phyloP scores from a whole-genome alignment of 2,888 invertebrate genomes.

The Schizaphis graminum region DNA sequence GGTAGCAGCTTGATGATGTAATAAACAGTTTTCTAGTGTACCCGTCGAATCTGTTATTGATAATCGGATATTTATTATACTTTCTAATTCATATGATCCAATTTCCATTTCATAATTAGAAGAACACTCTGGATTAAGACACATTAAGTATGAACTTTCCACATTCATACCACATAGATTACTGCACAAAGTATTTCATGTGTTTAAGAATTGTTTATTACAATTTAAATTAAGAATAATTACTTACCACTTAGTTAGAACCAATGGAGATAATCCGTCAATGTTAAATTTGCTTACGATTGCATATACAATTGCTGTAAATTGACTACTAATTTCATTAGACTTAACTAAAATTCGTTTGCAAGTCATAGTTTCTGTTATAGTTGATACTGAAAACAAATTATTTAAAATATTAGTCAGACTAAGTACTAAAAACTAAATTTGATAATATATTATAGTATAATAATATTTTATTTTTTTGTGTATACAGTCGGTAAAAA shows the following conservation, averaged over 20 bases:
- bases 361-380: slow-evolving; percentile 76
- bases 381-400: slow-evolving; percentile 72
- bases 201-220: neutral
- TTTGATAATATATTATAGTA: neutral
- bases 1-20: slow-evolving; percentile 76
- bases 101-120: slow-evolving; percentile 69
- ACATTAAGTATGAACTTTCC: slow-evolving; percentile 69
- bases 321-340: slow-evolving; percentile 72
- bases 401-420: neutral
- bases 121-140: slow-evolving; percentile 71
- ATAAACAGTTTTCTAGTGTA: slow-evolving; percentile 75
- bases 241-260: slow-evolving; percentile 72
- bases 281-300: slow-evolving; percentile 80
- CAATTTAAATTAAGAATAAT: slow-evolving; percentile 69
- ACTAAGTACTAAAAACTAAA: neutral
- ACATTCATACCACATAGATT: slow-evolving; percentile 68
- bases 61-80: slow-evolving; percentile 76
- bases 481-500: neutral
- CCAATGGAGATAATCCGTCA: slow-evolving; percentile 73
- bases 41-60: slow-evolving; percentile 81
- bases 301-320: slow-evolving; percentile 80
- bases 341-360: slow-evolving; percentile 71
- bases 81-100: slow-evolving; percentile 69
- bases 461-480: neutral
- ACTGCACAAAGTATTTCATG: slow-evolving; percentile 67